Evolutionary conservation across 1,140 invertebrate species (phyloP).

Genomic region (Euura saliciscinereae): DNA sequence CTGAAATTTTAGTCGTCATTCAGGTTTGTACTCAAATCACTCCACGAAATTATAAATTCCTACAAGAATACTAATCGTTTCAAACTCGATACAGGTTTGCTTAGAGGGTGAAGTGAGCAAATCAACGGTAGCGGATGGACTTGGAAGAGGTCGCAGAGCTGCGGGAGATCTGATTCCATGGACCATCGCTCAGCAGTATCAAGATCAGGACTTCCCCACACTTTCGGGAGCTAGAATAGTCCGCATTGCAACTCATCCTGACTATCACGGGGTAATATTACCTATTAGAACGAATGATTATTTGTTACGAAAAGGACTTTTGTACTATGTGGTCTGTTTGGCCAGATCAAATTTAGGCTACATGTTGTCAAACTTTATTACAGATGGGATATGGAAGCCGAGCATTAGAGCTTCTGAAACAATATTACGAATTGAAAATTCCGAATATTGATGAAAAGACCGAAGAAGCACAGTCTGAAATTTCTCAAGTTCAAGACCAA

Average conservation of each 20-base stretch:
- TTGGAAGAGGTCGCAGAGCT: slow-evolving; percentile 86
- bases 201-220: slow-evolving; percentile 91
- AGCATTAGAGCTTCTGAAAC: slow-evolving; percentile 81
- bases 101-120: slow-evolving; percentile 95
- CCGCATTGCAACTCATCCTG: slow-evolving; percentile 97
- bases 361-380: slow-evolving; percentile 33
- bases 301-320: not conserved
- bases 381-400: slow-evolving; percentile 94
- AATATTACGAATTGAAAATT: slow-evolving; percentile 91
- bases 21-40: slow-evolving; percentile 65
- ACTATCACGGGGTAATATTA: slow-evolving; percentile 84
- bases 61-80: not conserved
- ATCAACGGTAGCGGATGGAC: slow-evolving; percentile 74
- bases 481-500: slow-evolving; percentile 62
- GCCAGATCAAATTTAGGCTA: no score
- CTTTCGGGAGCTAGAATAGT: slow-evolving; percentile 92
- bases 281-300: slow-evolving; percentile 2
- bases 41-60: slow-evolving; percentile 4
- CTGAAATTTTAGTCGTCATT: slow-evolving; percentile 90
- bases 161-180: slow-evolving; percentile 98
- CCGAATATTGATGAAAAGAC: slow-evolving; percentile 69
- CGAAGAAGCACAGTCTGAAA: slow-evolving; percentile 52
- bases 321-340: no score
- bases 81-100: slow-evolving; percentile 69
- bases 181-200: slow-evolving; percentile 96